These are phyloP conservation scores for Martes martes DNA, from an alignment of 2,113 vertebrate species.

Conservation along the genomic window DNA sequence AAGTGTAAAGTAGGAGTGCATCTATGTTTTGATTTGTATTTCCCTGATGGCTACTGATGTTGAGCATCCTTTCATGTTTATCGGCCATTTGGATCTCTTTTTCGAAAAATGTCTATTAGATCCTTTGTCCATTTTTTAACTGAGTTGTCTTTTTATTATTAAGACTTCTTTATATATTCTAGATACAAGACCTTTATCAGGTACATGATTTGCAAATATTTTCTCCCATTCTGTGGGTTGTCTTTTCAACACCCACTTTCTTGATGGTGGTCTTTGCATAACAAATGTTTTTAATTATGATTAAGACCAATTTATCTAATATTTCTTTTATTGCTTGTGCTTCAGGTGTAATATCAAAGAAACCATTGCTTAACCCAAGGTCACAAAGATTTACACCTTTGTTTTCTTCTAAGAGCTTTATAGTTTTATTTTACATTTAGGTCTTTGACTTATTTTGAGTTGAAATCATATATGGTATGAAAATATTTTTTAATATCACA, in stretches of 20 bases:
- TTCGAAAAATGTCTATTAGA: neutral
- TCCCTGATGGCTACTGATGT: neutral
- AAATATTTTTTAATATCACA: neutral
- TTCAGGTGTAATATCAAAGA: neutral
- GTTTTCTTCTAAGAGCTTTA: neutral
- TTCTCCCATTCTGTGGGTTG: neutral
- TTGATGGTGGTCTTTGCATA: neutral
- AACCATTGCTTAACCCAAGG: neutral
- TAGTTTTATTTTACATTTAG: neutral
- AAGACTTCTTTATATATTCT: neutral
- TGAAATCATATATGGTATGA: neutral
- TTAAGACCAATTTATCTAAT: neutral
- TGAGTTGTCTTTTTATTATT: conserved; percentile 3
- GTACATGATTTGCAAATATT: neutral
- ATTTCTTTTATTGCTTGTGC: neutral
- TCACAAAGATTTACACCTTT: neutral
- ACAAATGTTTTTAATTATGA: conserved; percentile 23
- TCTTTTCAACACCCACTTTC: neutral
- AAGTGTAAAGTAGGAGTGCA: neutral
- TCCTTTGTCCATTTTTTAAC: neutral
- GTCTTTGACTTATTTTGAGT: neutral
- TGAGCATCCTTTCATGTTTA: neutral
- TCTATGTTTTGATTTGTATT: neutral
- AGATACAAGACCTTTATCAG: neutral
- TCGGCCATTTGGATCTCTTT: neutral